Percentiles rank a stretch among this genome's conserved stretches.
Evolutionary conservation across 2,888 invertebrate species (phyloP).

Genomic region (Euclidia mi): DNA sequence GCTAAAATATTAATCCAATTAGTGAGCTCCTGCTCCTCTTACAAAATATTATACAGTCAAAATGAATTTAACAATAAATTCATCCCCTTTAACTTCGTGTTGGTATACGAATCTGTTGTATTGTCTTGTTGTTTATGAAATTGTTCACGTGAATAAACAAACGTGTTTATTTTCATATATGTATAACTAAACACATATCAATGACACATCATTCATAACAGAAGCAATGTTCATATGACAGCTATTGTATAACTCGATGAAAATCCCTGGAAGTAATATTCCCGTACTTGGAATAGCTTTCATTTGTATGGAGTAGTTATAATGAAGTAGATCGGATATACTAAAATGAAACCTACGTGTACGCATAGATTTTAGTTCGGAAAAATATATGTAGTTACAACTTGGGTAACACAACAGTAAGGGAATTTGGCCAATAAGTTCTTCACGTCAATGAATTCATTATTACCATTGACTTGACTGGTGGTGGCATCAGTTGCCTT

Average conservation of each 20-base stretch:
- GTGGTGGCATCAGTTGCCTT: too few relatives aligned
- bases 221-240: background rate
- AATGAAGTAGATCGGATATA: too few relatives aligned
- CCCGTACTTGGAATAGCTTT: too few relatives aligned
- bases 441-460: too few relatives aligned
- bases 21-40: slow-evolving; percentile 69
- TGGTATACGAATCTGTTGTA: slow-evolving; percentile 9
- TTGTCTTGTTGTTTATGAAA: slow-evolving; percentile 6
- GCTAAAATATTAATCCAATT: slow-evolving; percentile 86
- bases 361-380: too few relatives aligned
- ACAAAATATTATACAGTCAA: slow-evolving; percentile 78
- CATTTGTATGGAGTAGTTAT: too few relatives aligned
- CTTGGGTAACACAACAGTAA: too few relatives aligned
- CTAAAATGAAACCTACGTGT: too few relatives aligned
- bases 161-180: slow-evolving; percentile 29
- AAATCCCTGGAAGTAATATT: background rate
- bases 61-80: slow-evolving; percentile 80
- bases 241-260: background rate
- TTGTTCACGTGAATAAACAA: slow-evolving; percentile 15
- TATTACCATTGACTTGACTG: too few relatives aligned
- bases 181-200: background rate
- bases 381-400: too few relatives aligned
- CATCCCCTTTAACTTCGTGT: slow-evolving; percentile 56
- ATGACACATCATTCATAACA: slow-evolving; percentile 4
- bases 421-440: too few relatives aligned